phyloP scores from a whole-genome alignment of 2,113 vertebrate species.

The Barnardius zonarius region DNA sequence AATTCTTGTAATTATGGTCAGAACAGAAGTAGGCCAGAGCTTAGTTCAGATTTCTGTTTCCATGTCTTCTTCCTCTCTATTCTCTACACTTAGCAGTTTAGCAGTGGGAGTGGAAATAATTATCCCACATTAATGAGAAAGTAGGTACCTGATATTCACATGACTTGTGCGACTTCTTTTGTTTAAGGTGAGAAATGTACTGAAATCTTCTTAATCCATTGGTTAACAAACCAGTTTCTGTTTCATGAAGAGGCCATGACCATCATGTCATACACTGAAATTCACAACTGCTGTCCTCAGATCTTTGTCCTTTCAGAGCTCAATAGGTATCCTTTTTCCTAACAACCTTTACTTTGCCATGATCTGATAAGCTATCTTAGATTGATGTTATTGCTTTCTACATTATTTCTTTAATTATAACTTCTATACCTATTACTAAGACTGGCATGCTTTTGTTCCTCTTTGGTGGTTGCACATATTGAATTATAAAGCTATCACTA shows the following conservation, averaged over 20 bases:
- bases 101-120: not conserved
- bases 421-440: not conserved
- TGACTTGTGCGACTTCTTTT: not conserved
- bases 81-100: not conserved
- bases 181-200: not conserved
- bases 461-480: constrained; percentile 21
- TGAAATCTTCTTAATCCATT: not conserved
- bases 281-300: not conserved
- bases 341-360: not conserved
- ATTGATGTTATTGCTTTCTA: not conserved
- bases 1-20: not conserved
- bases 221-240: not conserved
- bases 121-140: not conserved
- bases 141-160: not conserved
- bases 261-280: not conserved
- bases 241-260: not conserved
- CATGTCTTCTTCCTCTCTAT: not conserved
- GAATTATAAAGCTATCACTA: constrained; percentile 35
- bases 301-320: not conserved
- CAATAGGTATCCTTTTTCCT: not conserved
- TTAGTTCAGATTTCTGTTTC: not conserved
- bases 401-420: not conserved
- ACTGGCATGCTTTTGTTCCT: not conserved
- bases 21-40: not conserved
- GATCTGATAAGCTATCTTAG: not conserved